These are phyloP conservation scores for Allacma fusca DNA, from an alignment of 2,888 invertebrate genomes.

Conservation along the genomic window DNA sequence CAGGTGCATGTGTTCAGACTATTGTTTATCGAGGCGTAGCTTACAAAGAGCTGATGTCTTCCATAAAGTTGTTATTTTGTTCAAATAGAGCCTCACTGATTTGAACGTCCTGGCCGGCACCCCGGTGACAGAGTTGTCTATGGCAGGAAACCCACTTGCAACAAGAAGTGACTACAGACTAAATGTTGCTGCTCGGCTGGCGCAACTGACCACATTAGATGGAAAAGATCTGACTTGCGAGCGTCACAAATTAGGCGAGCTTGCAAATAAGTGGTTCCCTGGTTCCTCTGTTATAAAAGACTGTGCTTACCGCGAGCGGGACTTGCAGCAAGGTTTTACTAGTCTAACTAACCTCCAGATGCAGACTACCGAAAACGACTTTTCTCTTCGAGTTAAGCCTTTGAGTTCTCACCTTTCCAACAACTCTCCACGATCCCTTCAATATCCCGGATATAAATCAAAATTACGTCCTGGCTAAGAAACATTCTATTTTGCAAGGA, in stretches of 20 bases:
- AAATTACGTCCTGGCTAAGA: not conserved
- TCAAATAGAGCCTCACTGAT: slow-evolving; percentile 53
- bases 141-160: slow-evolving; percentile 54
- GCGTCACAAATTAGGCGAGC: slow-evolving; percentile 33
- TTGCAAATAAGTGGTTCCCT: slow-evolving; percentile 30
- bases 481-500: too few relatives aligned
- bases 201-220: slow-evolving; percentile 52
- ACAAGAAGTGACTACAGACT: slow-evolving; percentile 53
- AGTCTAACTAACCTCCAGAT: not conserved
- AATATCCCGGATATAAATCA: not conserved
- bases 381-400: slow-evolving; percentile 29
- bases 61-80: not conserved
- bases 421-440: slow-evolving; percentile 27
- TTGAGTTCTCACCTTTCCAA: slow-evolving; percentile 27
- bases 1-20: not conserved
- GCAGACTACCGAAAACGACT: not conserved
- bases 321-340: not conserved
- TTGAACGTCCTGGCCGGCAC: slow-evolving; percentile 45
- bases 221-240: slow-evolving; percentile 49
- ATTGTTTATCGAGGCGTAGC: not conserved
- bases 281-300: not conserved
- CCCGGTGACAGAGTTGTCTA: slow-evolving; percentile 49
- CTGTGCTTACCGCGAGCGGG: not conserved
- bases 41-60: not conserved
- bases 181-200: slow-evolving; percentile 47